Conservation (phyloP, 2,797 vertebrate species). For the Urosaurus nigricauda region DNA sequence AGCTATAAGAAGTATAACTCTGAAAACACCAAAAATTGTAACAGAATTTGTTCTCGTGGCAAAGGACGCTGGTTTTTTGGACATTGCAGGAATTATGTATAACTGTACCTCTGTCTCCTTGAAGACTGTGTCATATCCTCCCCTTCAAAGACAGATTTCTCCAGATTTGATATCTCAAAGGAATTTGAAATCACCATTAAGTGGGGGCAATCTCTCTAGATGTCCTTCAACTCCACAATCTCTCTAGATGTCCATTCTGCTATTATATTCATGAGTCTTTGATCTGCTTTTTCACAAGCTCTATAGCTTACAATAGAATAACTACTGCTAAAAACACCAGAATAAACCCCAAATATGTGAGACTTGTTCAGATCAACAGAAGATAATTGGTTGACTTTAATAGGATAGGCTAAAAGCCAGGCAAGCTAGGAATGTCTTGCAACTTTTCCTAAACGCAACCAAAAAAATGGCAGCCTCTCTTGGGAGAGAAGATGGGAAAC, state of each 20-base stretch:
- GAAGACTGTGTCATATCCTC: neutral
- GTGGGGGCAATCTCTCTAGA: neutral
- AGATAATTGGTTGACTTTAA: neutral
- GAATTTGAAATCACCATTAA: neutral
- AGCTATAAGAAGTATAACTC: slow-evolving; percentile 21
- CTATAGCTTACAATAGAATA: neutral
- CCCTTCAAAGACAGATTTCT: neutral
- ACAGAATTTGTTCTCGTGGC: neutral
- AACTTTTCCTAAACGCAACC: neutral
- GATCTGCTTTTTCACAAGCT: neutral
- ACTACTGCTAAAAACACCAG: neutral
- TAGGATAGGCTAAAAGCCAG: neutral
- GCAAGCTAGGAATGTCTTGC: neutral
- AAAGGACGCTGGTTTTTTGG: neutral
- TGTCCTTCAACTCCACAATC: too few species aligned
- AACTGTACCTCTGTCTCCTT: neutral
- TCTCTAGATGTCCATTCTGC: neutral
- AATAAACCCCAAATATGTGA: neutral
- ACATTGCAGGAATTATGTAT: neutral
- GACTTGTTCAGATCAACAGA: neutral
- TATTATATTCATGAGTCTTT: neutral
- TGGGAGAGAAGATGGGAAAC: neutral
- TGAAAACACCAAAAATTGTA: neutral
- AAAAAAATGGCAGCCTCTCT: neutral
- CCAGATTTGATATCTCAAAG: neutral